These are phyloP conservation scores for Ectemnius lituratus DNA, from an alignment of 2,888 invertebrate genomes.

Conservation along the genomic window DNA sequence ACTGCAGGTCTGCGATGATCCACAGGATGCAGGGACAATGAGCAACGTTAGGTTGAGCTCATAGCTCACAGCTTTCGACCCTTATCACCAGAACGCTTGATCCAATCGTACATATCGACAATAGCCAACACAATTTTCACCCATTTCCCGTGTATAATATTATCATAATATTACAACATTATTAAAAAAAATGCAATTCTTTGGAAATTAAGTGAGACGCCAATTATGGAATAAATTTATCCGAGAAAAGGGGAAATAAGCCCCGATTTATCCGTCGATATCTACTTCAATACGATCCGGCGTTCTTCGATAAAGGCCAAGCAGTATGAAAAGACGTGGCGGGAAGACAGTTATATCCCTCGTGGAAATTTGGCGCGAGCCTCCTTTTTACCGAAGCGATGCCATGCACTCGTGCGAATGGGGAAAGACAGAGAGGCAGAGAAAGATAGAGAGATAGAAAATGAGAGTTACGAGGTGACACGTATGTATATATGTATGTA, in stretches of 20 bases:
- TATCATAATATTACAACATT: not conserved
- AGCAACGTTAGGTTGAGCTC: conserved; percentile 69
- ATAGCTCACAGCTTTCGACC: conserved; percentile 71
- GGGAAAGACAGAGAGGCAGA: conserved; percentile 46
- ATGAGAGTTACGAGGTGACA: conserved; percentile 10
- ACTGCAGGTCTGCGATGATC: conserved; percentile 78
- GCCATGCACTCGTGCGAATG: conserved; percentile 66
- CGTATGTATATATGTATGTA: conserved; percentile 25
- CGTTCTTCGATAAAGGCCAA: conserved; percentile 43
- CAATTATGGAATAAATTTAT: no score
- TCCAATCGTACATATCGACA: conserved; percentile 21
- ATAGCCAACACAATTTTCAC: not conserved
- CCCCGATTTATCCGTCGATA: not conserved
- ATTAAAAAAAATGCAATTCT: no score
- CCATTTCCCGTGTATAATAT: not conserved
- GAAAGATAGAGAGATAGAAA: conserved; percentile 22
- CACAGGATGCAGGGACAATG: conserved; percentile 72
- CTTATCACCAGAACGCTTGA: conserved; percentile 31
- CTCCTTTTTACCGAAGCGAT: conserved; percentile 55
- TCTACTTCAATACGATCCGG: conserved; percentile 14
- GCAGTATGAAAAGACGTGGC: not conserved
- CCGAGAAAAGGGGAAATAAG: no score
- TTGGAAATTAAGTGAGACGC: no score
- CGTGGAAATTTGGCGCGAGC: conserved; percentile 43
- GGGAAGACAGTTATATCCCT: conserved; percentile 6